Evolutionary conservation across 2,113 vertebrate species (phyloP).

Genomic region (Micromys minutus): DNA sequence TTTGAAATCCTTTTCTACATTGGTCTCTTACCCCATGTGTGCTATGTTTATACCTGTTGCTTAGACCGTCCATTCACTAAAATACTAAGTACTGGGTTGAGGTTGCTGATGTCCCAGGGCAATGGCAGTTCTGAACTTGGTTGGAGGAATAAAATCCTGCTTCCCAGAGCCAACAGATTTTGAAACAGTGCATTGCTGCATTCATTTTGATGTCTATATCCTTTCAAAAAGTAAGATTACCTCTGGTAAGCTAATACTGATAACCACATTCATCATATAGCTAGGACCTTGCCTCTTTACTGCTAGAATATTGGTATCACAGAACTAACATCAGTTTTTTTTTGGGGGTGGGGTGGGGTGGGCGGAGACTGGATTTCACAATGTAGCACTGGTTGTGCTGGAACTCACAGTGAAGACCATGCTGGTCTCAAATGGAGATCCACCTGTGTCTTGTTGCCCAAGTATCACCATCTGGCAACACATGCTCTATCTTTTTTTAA

Average conservation of each 20-base stretch:
- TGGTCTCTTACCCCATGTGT: neutral
- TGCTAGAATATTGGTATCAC: neutral
- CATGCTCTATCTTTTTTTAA: no score
- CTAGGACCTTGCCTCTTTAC: neutral
- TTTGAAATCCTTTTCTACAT: neutral
- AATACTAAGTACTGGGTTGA: slow-evolving; percentile 19
- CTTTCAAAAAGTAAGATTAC: slow-evolving; percentile 41
- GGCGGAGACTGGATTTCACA: neutral
- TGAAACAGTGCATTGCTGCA: neutral
- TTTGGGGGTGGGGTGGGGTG: no score
- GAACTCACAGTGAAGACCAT: neutral
- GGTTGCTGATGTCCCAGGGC: neutral
- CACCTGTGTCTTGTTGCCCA: neutral
- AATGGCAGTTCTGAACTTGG: neutral
- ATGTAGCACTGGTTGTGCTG: neutral
- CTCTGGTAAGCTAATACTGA: slow-evolving; percentile 38
- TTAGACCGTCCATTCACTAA: neutral
- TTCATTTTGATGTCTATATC: neutral
- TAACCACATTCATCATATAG: neutral
- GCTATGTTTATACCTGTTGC: neutral
- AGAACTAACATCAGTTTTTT: no score
- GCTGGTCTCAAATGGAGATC: neutral
- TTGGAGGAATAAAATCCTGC: neutral
- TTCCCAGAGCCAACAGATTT: neutral
- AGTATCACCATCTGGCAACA: neutral